Base-by-base conservation (phyloP, 1,140 invertebrate species). In the Heliconius congener region DNA sequence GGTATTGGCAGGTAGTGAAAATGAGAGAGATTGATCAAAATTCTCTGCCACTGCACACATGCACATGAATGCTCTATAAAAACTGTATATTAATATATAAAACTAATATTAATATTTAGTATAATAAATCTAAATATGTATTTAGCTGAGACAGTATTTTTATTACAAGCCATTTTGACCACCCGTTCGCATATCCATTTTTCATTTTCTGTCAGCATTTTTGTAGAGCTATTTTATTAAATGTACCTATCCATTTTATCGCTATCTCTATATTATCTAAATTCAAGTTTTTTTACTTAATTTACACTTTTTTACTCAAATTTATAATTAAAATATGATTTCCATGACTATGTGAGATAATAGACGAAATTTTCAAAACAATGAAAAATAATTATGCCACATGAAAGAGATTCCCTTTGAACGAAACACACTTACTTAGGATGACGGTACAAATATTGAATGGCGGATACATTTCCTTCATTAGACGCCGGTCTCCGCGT, bases 401-500 rank as follows among this genome's bases (percentile, higher is more conserved):
- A 16, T 52, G 5, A 19, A 18, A 6, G 6, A 0, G 3, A 52
- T 52, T 6, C 19, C 6, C 23, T 23, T 23, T 1, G 23, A 2
- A 55, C 52, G 42, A 42, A 55, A 57, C 2, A 23, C 6, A 84
- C 84, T 42, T 74, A 91, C 89, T 86, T 81, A n/a, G 91, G 91
- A 77, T 93, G 92, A 8, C 83, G 77, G 75, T 92, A 92, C 3
- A 91, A 80, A 30, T 89, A 90, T 34, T 85, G 86, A 13, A 92
- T 85, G 13, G 87, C 74, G 1, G 85, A 80, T 11, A 87, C 74
- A 78, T 87, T 82, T 8, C 88, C 88, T 23, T 87, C 86, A n/a
- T 74, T 55, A 16, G 87, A 76, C 23, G 83, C 55, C 5, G 86
- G 86, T 23, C 84, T 79, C 19, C 86, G 85, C 27, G 89, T 82